A percentile compares a stretch with the other conserved stretches of the same genome.
Evolutionary conservation across 2,888 invertebrate genomes (phyloP).

Genomic region (Copidosoma aretas): DNA sequence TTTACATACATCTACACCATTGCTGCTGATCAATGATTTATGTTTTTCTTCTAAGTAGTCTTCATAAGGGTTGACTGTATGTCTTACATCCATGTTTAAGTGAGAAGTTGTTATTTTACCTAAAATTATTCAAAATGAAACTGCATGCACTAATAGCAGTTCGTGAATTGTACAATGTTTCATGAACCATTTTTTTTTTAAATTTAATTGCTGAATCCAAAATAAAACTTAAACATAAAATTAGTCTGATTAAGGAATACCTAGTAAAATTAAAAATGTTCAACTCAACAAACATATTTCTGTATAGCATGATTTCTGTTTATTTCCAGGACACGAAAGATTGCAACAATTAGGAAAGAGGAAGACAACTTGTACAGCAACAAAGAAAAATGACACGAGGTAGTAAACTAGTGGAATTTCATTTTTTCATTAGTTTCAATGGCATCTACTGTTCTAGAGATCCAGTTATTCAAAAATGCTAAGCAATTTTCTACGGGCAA

Average conservation of each 20-base stretch:
- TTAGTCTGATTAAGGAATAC: too few species aligned
- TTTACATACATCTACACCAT: conserved; percentile 40
- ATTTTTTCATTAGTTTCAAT: too few species aligned
- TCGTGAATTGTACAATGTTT: background rate
- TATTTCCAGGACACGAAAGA: conserved; percentile 49
- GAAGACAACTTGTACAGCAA: conserved; percentile 47
- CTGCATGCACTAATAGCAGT: background rate
- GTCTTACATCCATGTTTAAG: conserved; percentile 41
- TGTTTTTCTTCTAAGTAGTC: conserved; percentile 41
- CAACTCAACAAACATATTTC: conserved; percentile 48
- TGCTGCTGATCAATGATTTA: conserved; percentile 35
- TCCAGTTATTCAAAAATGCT: too few species aligned
- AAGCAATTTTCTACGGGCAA: too few species aligned
- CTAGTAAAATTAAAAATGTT: too few species aligned
- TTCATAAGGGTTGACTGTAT: conserved; percentile 46
- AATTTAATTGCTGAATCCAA: too few species aligned
- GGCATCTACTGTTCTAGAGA: too few species aligned
- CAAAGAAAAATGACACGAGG: conserved; percentile 69
- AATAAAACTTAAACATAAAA: too few species aligned
- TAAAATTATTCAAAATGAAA: conserved; percentile 4
- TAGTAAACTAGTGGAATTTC: conserved; percentile 77
- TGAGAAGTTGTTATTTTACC: conserved; percentile 1
- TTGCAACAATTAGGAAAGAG: conserved; percentile 43
- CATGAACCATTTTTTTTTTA: too few species aligned
- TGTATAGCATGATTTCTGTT: conserved; percentile 49